A percentile compares a stretch with the other conserved stretches of the same genome.
These are phyloP conservation scores for Boulengeromyrus knoepffleri DNA, from an alignment of 2,113 vertebrate species.

Conservation along the genomic window DNA sequence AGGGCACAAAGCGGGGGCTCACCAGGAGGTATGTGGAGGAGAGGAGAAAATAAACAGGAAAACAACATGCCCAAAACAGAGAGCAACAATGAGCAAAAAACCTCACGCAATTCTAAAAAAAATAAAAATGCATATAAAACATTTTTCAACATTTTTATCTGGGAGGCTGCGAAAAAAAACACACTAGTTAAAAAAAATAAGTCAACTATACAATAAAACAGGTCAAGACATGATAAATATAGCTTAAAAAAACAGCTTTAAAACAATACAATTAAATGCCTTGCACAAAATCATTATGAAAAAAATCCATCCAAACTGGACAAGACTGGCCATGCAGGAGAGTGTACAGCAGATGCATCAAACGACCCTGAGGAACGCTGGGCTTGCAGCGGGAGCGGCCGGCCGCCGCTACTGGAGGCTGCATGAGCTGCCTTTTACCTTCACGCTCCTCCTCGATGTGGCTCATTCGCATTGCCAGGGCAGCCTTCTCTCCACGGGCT, in stretches of 20 bases:
- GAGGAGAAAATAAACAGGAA: constrained; percentile 43
- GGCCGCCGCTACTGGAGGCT: neutral
- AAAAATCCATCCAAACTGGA: neutral
- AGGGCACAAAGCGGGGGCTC: constrained; percentile 53
- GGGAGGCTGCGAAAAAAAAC: neutral
- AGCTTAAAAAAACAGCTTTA: neutral
- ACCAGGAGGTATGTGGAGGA: constrained; percentile 45
- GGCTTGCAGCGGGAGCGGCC: neutral
- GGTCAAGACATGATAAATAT: neutral
- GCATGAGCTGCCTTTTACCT: constrained; percentile 61
- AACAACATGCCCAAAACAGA: constrained; percentile 50
- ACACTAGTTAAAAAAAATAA: neutral
- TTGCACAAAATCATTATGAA: neutral
- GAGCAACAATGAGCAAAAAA: neutral
- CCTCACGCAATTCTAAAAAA: neutral
- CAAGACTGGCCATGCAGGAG: neutral
- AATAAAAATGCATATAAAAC: neutral
- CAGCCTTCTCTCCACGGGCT: constrained; percentile 68
- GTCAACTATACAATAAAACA: neutral
- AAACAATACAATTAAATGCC: neutral
- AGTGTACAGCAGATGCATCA: neutral
- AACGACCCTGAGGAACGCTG: neutral
- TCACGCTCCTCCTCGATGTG: constrained; percentile 88
- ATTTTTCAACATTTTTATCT: neutral
- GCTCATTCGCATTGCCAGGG: constrained; percentile 68